Evolutionary conservation across 1,140 invertebrate genomes (phyloP), one percentile per base, ranked within the genome.

Genomic region (Sarcophaga peregrina): DNA sequence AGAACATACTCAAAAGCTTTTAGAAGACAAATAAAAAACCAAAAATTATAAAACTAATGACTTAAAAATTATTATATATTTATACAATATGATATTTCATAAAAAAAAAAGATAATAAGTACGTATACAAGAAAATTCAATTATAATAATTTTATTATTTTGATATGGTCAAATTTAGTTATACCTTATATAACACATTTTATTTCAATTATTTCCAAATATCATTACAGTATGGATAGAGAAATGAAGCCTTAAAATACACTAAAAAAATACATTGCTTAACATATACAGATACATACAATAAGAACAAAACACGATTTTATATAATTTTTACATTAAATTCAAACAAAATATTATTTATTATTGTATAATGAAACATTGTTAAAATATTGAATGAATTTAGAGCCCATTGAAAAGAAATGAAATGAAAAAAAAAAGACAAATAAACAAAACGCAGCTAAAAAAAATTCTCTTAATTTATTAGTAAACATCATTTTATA

Each of bases 1-100:
- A 76, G 10, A 50, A 47, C n/a, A 47, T 47, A 76, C 45, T 50
- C 15, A 76, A 76, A 76, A 76, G 74, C 48, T 47, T 47, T 76
- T 76, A 76, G 48, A 47, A 76, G 48, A 76, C 45, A 76, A 20
- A 76, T 17, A 47, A 50, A 76, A 76, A 45, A 76, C 74, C 45
- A 76, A 76, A 76, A 47, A 37, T 37, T 37, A 37, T 37, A 76
- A 76, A 76, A 47, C 11, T 17, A 76, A 47, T 46, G 7, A 47
- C n/a, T 47, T 47, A 47, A 20, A 20, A 75, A 75, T 46, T 11
- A 47, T 13, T 76, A 47, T 47, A 50, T 50, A 76, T 76, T 76
- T 76, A 76, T 76, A 47, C 48, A 76, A 76, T 46, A 76, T 50
- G 15, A 68, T 68, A 68, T 25, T 68, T 37, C 25, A 37, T 37